A percentile compares a stretch with the other conserved stretches of the same genome.
Evolutionary conservation across 2,888 invertebrate genomes (phyloP).

Genomic region (Drosophila neotestacea): DNA sequence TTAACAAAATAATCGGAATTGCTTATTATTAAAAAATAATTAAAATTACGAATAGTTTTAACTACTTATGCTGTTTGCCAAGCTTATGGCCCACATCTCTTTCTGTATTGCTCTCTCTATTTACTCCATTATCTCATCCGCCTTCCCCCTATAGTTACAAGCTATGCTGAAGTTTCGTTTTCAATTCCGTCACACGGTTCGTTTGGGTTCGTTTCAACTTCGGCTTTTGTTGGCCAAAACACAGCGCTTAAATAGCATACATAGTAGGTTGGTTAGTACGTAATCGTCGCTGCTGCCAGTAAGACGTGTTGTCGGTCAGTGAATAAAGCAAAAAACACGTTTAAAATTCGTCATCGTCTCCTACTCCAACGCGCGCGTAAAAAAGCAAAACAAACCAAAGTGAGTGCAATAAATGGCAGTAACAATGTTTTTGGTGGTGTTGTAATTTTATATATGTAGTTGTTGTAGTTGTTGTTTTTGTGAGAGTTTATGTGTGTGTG

Average conservation of each 20-base stretch:
- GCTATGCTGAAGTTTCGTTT: conserved; percentile 38
- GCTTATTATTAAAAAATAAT: background rate
- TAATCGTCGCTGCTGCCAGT: conserved; percentile 47
- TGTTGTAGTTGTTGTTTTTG: conserved; percentile 11
- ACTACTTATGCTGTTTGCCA: background rate
- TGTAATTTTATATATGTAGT: conserved; percentile 1
- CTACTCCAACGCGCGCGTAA: conserved; percentile 61
- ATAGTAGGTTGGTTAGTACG: conserved; percentile 69
- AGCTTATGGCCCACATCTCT: conserved; percentile 1
- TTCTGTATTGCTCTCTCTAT: background rate
- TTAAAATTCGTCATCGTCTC: conserved; percentile 63
- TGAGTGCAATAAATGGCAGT: conserved; percentile 57
- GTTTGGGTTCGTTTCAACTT: conserved; percentile 27
- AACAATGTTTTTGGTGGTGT: conserved; percentile 25
- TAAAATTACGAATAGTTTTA: background rate
- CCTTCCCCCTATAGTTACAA: background rate
- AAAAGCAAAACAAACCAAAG: conserved; percentile 64
- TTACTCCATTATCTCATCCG: no score
- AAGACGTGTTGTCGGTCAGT: conserved; percentile 46
- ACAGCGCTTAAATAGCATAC: conserved; percentile 28
- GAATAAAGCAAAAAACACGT: conserved; percentile 60
- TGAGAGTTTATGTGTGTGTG: no score
- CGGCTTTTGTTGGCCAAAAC: conserved; percentile 45
- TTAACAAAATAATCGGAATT: background rate
- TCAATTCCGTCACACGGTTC: conserved; percentile 35